These are phyloP conservation scores for Hirtodrosophila histrioides DNA, from an alignment of 2,888 invertebrate species.

Conservation along the genomic window DNA sequence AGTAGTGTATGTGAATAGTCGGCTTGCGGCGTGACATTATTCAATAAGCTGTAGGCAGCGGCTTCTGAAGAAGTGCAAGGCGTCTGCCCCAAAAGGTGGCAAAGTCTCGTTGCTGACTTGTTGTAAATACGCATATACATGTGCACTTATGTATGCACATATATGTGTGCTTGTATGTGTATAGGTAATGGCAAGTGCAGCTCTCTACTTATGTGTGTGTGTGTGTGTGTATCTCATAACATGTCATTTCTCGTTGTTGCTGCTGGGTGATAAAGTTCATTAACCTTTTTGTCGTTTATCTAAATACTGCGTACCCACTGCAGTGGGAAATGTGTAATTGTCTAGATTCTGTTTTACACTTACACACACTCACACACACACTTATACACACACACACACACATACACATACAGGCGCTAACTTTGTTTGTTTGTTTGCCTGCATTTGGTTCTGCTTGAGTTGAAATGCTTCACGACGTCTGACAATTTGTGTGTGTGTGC, in stretches of 20 bases:
- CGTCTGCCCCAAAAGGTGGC: conserved; percentile 51
- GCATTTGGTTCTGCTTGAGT: conserved; percentile 67
- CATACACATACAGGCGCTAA: conserved; percentile 36
- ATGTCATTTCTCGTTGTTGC: conserved; percentile 56
- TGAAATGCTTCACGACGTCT: conserved; percentile 41
- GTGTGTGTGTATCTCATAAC: conserved; percentile 36
- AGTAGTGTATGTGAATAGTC: conserved; percentile 13
- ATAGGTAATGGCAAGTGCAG: background rate
- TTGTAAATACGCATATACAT: conserved; percentile 18
- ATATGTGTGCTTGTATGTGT: background rate
- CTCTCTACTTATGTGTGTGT: background rate
- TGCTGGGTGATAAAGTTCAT: conserved; percentile 73
- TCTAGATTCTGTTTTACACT: conserved; percentile 67
- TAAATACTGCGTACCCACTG: conserved; percentile 60
- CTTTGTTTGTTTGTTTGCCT: conserved; percentile 62
- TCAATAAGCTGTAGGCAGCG: conserved; percentile 17
- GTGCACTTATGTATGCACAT: background rate
- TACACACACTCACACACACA: conserved; percentile 28
- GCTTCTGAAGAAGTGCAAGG: conserved; percentile 45
- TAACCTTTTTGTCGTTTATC: conserved; percentile 75
- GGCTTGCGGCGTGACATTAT: background rate
- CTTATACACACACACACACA: background rate
- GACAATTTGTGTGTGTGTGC: conserved; percentile 21
- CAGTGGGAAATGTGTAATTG: conserved; percentile 74
- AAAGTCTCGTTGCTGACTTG: conserved; percentile 42